Evolutionary conservation across 1,140 invertebrate genomes (phyloP), one percentile per base, ranked within the genome.

Genomic region (Drosophila lini): DNA sequence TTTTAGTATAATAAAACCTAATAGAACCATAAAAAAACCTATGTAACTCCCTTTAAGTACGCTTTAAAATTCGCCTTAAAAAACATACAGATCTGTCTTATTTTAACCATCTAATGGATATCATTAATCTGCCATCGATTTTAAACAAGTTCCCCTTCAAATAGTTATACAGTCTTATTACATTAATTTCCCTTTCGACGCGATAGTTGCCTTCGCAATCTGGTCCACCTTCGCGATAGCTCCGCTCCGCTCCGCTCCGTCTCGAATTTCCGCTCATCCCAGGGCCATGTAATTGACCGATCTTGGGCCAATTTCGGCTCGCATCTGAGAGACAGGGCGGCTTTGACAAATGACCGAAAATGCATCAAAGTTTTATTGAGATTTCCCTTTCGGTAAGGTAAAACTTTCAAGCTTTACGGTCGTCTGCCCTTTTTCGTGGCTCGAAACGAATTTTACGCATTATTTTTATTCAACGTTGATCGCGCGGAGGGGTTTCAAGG

Each of bases 311-410:
- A 80, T 83, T 79, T 83, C 52, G 76, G 56, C 34, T 76, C 16
- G 62, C 38, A 68, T 36, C 47, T 25, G 36, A 67, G 22, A 67
- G 63, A 60, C 52, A 55, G 52, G 52, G 34, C 76, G 52, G 34
- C 76, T 68, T 73, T 84, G 81, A 84, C 81, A 84, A 84, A 84
- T 85, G 81, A 28, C 41, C 67, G 47, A 62, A 86, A 63, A 88
- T 86, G 36, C 76, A 88, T 86, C 80, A 86, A 80, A 44, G 50
- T 79, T 80, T 69, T 53, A 52, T 58, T 74, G 59, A 58, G 62
- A 71, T 85, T 84, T 81, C 81, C 74, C 81, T 78, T 84, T 85
- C 80, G 53, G 62, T 44, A 31, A 36, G 57, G 41, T n/a, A 71
- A 74, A 81, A 81, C 73, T 40, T 74, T 81, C 64, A 58, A 60